Evolutionary conservation across 2,888 invertebrate species (phyloP).

Genomic region (Epicampocera succincta): DNA sequence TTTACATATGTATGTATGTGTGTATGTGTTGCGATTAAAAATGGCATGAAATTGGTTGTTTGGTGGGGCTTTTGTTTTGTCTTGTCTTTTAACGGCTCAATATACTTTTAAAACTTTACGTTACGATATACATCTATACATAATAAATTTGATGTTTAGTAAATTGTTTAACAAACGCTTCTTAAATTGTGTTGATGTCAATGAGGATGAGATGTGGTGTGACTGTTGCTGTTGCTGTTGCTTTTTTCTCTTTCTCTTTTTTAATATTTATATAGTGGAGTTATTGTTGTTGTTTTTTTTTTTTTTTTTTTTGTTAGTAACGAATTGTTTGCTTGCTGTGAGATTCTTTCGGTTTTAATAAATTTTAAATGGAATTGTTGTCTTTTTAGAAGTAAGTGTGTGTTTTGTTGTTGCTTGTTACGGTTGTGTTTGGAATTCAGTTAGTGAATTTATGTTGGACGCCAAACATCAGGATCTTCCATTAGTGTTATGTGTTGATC

Average conservation of each 20-base stretch:
- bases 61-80: constrained; percentile 66
- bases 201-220: constrained; percentile 23
- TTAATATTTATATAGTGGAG: constrained; percentile 44
- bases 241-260: constrained; percentile 36
- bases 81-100: constrained; percentile 53
- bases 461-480: constrained; percentile 97
- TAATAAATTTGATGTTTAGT: constrained; percentile 43
- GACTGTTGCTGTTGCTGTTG: constrained; percentile 9
- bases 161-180: constrained; percentile 61
- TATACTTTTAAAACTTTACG: constrained; percentile 50
- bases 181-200: constrained; percentile 34
- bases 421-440: constrained; percentile 9
- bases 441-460: constrained; percentile 89
- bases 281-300: constrained; percentile 56
- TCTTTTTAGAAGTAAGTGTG: constrained; percentile 7
- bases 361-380: constrained; percentile 43
- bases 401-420: constrained; percentile 12
- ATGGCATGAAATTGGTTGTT: constrained; percentile 45
- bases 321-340: constrained; percentile 52
- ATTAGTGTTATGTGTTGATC: constrained; percentile 90
- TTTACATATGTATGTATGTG: not conserved
- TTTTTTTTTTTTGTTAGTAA: constrained; percentile 64
- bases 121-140: constrained; percentile 20
- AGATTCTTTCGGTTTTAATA: constrained; percentile 35
- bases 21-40: constrained; percentile 22